Conservation (phyloP, 2,797 vertebrate genomes). For the Percopsis omiscomaycus region DNA sequence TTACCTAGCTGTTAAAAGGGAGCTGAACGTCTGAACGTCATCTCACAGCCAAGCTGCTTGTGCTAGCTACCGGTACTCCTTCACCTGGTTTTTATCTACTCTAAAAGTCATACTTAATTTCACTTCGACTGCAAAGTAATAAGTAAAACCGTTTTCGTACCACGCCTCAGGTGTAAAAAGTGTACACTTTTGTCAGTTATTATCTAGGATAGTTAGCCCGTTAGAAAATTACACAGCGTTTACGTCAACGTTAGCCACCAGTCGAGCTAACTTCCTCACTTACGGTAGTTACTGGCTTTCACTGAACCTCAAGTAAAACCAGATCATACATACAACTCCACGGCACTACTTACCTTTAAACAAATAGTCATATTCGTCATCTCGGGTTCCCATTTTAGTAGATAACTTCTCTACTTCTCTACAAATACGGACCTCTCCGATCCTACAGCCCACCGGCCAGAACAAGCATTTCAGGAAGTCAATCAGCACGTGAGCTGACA, state of each 20-base stretch:
- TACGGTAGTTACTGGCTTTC: constrained; percentile 11
- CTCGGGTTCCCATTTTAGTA: constrained; percentile 69
- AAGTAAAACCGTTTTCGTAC: too few relatives aligned
- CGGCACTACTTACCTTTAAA: constrained; percentile 69
- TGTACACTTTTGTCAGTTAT: background rate
- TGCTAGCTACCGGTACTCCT: too few relatives aligned
- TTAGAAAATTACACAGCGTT: constrained; percentile 2
- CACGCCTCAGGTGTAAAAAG: too few relatives aligned
- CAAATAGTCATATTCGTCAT: constrained; percentile 78
- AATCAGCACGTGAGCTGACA: constrained; percentile 47
- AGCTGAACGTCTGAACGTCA: too few relatives aligned
- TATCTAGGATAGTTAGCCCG: background rate
- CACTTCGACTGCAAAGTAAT: too few relatives aligned
- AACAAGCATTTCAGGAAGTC: constrained; percentile 40
- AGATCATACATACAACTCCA: background rate
- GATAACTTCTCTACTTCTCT: constrained; percentile 31
- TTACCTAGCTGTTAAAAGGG: too few relatives aligned
- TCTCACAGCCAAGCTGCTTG: too few relatives aligned
- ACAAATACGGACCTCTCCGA: constrained; percentile 31
- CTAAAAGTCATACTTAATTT: too few relatives aligned
- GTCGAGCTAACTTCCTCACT: constrained; percentile 62
- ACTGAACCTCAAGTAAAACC: constrained; percentile 7
- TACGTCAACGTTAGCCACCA: constrained; percentile 7
- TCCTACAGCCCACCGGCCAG: constrained; percentile 33
- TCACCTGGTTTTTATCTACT: too few relatives aligned